Conservation (phyloP, 30 jellyfish, hydroid and myxozoan species). For the Aurelia sp. region DNA sequence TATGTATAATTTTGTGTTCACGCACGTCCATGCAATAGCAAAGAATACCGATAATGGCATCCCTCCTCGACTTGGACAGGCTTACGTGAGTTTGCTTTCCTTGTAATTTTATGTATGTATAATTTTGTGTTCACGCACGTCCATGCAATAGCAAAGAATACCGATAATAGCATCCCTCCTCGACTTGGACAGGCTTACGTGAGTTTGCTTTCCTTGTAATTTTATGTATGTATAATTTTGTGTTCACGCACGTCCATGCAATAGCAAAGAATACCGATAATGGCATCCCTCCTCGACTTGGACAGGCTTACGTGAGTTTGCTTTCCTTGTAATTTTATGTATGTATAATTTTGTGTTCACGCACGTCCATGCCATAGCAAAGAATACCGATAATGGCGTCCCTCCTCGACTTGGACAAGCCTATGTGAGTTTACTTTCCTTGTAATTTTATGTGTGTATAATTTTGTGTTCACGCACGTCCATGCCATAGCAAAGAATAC, state of each 20-base stretch:
- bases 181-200: constrained; percentile 83
- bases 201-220: neutral
- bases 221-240: neutral
- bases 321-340: neutral
- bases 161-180: constrained; percentile 89
- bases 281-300: constrained; percentile 87
- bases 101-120: neutral
- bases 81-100: constrained; percentile 42
- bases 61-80: constrained; percentile 90
- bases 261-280: too few species aligned
- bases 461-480: too few species aligned
- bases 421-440: constrained; percentile 25
- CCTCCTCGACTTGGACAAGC: constrained; percentile 91
- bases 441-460: neutral
- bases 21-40: too few species aligned
- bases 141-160: too few species aligned
- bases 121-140: too few species aligned
- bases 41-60: constrained; percentile 86
- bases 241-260: too few species aligned
- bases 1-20: neutral
- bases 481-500: too few species aligned
- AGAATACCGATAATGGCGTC: constrained; percentile 86
- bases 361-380: too few species aligned
- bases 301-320: constrained; percentile 71
- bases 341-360: too few species aligned